Evolutionary conservation across 2,888 invertebrate species (phyloP), one percentile per base, ranked within the genome.

Genomic region (Spodoptera picta): DNA sequence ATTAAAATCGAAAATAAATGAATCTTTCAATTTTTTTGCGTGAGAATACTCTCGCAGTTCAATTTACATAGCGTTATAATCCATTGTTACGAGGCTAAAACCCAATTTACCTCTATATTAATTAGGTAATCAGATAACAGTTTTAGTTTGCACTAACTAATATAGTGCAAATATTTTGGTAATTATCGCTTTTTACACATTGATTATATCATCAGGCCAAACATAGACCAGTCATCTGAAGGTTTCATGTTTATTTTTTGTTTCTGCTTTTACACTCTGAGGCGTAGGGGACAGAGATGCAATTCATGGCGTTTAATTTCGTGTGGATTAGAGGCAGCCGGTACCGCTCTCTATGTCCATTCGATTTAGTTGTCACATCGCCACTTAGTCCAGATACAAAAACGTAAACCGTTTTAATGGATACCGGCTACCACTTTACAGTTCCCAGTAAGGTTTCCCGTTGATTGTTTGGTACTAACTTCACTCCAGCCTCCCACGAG

Each of bases 401-500:
- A 82, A 79, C 74, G 58, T 67, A 73, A 71, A 81, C 83, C 74
- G 81, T 83, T 86, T 73, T 80, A 82, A 82, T 77, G 73, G 72
- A 70, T 75, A 79, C 77, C 71, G 61, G 74, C 78, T 73, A 72
- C 65, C 59, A 67, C 63, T 82, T 74, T 70, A 78, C 75, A 78
- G 79, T 85, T 86, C 80, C 70, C 65, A 74, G 84, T 83, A 84
- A 65, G 67, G 77, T 79, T 77, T 77, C 77, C 71, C 77, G 76
- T 71, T 78, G 79, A 82, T 84, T 85, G 82, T 86, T 83, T 79
- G 73, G 70, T 75, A 75, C 78, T 70, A 78, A 79, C 68, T 79
- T 76, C 49, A 71, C 68, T 65, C 68, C 83, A 79, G 82, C 85
- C 80, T 82, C 84, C 80, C 81, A 83, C 79, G 77, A 79, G 75